Evolutionary conservation across 2,888 invertebrate genomes (phyloP).

Genomic region (Nomada flava): DNA sequence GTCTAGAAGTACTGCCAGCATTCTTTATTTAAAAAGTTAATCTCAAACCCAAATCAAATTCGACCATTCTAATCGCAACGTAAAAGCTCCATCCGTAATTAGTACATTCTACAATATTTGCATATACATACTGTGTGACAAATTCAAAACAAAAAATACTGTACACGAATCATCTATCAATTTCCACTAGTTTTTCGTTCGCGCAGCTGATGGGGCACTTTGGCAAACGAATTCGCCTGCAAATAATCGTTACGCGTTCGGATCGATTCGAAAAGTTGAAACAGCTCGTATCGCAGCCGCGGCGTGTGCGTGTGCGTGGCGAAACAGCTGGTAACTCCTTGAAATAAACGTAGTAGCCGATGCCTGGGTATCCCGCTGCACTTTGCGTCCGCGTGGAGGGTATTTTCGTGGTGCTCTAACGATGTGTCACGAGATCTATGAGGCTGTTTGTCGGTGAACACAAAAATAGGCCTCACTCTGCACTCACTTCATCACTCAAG

Average conservation of each 20-base stretch:
- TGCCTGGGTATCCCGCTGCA: constrained; percentile 51
- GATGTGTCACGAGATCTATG: constrained; percentile 79
- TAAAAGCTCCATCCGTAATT: too few species aligned
- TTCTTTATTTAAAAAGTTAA: too few species aligned
- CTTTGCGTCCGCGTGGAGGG: constrained; percentile 56
- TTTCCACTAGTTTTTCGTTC: neutral
- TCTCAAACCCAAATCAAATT: too few species aligned
- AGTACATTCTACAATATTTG: too few species aligned
- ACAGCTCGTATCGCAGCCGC: neutral
- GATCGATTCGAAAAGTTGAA: neutral
- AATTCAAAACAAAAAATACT: too few species aligned
- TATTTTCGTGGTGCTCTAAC: constrained; percentile 76
- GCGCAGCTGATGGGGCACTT: neutral
- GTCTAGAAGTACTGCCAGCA: too few species aligned
- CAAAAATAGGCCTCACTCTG: constrained; percentile 82
- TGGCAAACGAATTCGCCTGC: neutral
- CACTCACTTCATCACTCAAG: constrained; percentile 81
- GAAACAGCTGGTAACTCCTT: constrained; percentile 60
- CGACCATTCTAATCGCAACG: too few species aligned
- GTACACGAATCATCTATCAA: neutral
- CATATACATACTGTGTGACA: too few species aligned
- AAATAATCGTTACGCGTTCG: constrained; percentile 6
- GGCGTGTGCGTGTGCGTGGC: neutral
- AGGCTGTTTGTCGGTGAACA: constrained; percentile 78
- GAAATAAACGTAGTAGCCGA: constrained; percentile 65